Percentiles rank a stretch among this genome's conserved stretches.
Conservation (phyloP, 2,113 vertebrate species). For the Paramisgurnus dabryanus region DNA sequence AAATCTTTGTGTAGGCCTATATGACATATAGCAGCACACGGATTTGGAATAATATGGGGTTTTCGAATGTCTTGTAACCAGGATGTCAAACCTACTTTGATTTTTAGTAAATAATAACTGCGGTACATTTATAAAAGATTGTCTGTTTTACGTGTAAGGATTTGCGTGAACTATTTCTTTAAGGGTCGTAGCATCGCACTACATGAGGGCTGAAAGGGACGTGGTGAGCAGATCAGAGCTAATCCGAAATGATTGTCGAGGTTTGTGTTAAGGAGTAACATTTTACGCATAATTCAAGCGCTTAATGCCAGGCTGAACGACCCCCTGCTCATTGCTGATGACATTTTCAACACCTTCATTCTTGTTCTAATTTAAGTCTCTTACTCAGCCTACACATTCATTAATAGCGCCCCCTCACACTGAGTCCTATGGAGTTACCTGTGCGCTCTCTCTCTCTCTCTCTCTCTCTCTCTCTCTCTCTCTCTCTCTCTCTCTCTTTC, state of each 20-base stretch:
- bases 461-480: slow-evolving; percentile 12
- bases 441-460: slow-evolving; percentile 10
- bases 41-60: neutral
- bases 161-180: slow-evolving; percentile 5
- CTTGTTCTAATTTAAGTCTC: slow-evolving; percentile 50
- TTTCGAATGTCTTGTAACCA: too few species aligned
- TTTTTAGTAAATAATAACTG: too few species aligned
- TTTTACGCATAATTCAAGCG: slow-evolving; percentile 44
- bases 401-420: slow-evolving; percentile 38
- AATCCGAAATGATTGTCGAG: slow-evolving; percentile 40
- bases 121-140: too few species aligned
- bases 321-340: slow-evolving; percentile 25
- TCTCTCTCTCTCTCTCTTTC: slow-evolving; percentile 35
- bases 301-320: slow-evolving; percentile 9
- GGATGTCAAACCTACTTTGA: too few species aligned
- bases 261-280: slow-evolving; percentile 28
- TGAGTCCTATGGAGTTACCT: slow-evolving; percentile 3
- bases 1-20: neutral
- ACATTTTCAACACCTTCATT: slow-evolving; percentile 45
- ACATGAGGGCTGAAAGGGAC: slow-evolving; percentile 9
- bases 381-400: slow-evolving; percentile 46
- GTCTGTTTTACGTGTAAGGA: neutral
- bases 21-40: neutral
- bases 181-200: slow-evolving; percentile 7
- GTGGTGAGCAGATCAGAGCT: slow-evolving; percentile 29